A percentile compares a stretch with the other conserved stretches of the same genome.
Conservation (phyloP, 2,797 vertebrate genomes). For the Odontamblyopus rebecca region DNA sequence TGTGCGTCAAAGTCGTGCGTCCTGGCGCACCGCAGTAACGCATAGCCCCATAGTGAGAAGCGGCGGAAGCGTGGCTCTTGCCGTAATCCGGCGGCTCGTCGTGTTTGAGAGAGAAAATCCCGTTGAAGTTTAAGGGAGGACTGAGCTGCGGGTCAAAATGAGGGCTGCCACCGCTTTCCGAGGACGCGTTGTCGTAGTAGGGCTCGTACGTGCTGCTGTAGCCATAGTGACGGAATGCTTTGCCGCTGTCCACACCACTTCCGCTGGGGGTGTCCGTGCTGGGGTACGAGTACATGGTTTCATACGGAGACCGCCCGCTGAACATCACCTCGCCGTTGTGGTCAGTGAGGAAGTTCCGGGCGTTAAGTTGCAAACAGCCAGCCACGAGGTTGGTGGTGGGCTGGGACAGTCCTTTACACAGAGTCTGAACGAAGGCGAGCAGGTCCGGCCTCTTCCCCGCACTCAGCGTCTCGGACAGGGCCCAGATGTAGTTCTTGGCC, state of each 20-base stretch:
- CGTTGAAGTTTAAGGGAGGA: conserved; percentile 97
- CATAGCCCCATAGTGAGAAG: conserved; percentile 88
- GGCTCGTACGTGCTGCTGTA: conserved; percentile 92
- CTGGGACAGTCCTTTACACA: conserved; percentile 98
- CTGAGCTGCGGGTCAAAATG: conserved; percentile 94
- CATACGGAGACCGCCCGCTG: conserved; percentile 87
- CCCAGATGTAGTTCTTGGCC: conserved; percentile 99
- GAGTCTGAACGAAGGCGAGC: conserved; percentile 94
- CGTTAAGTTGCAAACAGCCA: conserved; percentile 96
- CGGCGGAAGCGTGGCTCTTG: conserved; percentile 74
- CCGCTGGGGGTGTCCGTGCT: conserved; percentile 89
- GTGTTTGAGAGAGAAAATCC: conserved; percentile 97
- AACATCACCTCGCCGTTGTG: conserved; percentile 90
- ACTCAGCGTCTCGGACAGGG: conserved; percentile 95
- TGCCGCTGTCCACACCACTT: conserved; percentile 79
- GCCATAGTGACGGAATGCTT: conserved; percentile 92
- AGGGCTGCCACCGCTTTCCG: conserved; percentile 88
- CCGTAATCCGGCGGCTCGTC: conserved; percentile 94
- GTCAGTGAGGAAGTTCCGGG: conserved; percentile 94
- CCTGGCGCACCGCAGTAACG: conserved; percentile 94
- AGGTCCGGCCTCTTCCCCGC: conserved; percentile 96
- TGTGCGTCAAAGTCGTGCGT: conserved; percentile 91
- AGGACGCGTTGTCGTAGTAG: conserved; percentile 93
- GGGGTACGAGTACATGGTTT: conserved; percentile 90
- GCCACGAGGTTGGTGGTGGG: conserved; percentile 98